These are phyloP conservation scores for Aegithalos caudatus DNA, from an alignment of 2,113 vertebrate genomes.

Conservation along the genomic window DNA sequence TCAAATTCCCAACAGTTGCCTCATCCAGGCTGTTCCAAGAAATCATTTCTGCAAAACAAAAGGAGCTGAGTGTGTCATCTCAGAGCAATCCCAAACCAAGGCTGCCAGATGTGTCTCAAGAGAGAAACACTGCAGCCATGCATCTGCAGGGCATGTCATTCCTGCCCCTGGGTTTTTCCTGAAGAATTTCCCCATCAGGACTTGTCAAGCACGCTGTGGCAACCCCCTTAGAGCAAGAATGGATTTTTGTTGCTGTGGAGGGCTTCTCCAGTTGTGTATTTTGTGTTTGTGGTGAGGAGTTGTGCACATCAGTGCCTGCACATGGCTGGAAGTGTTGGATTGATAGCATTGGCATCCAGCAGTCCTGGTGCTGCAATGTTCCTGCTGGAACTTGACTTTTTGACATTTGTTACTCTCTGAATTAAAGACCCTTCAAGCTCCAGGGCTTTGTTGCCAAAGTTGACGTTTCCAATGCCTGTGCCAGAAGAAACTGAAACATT, in stretches of 20 bases:
- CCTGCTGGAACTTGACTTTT: neutral
- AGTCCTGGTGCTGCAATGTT: neutral
- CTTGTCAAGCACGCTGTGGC: neutral
- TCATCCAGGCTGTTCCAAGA: neutral
- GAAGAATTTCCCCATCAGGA: neutral
- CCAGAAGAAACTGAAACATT: slow-evolving; percentile 6
- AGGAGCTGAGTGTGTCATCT: neutral
- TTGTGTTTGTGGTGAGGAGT: neutral
- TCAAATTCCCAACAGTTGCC: neutral
- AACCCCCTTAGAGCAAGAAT: neutral
- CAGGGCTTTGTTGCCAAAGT: neutral
- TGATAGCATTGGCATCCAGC: neutral
- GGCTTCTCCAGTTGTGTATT: neutral
- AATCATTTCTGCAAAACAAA: neutral
- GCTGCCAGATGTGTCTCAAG: neutral
- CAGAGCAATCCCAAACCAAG: neutral
- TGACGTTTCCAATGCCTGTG: neutral
- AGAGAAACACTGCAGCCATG: neutral
- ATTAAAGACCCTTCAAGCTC: slow-evolving; percentile 13
- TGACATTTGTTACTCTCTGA: neutral
- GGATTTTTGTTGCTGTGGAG: neutral
- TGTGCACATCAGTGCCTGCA: neutral
- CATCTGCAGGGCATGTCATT: neutral
- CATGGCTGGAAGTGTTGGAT: neutral
- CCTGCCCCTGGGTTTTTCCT: neutral